Evolutionary conservation across 1,140 invertebrate species (phyloP), one percentile per base, ranked within the genome.

Genomic region (Phocides pigmalion): DNA sequence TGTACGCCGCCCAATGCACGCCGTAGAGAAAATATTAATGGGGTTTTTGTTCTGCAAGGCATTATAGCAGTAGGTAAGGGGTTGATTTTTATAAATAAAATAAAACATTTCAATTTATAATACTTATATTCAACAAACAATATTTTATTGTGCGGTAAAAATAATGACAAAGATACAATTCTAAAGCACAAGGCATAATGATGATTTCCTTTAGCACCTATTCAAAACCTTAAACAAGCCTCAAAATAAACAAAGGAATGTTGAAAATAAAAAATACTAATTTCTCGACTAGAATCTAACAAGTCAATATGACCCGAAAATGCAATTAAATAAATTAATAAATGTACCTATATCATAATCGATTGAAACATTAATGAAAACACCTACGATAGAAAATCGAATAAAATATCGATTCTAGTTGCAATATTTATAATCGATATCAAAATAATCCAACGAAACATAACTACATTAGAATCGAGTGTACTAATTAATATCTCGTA

Each of bases 201-300:
- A 39, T 39, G 11, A 35, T 12, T 35, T 14, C n/a, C 35, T 39
- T 39, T 39, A 39, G 35, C 35, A 39, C 35, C 35, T 39, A 32
- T 32, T 32, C 9, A 39, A 39, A 39, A 39, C 35, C 35, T n/a
- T n/a, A n/a, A 39, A 39, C 14, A 4, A 14, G n/a, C n/a, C 12
- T 14, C 1, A 39, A 39, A 39, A 5, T 3, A 39, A 14, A 39
- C 35, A 39, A 39, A 39, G 35, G 35, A 64, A 64, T 64, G 62
- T 47, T 20, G 41, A 28, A 64, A 44, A 62, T 22, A 51, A 39
- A 22, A 1, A 39, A 1, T 39, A n/a, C 2, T 39, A 9, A 39
- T n/a, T 39, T 39, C 35, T 35, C 32, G 32, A 35, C 32, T 35
- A 35, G 32, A 35, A 35, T 35, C 11, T 35, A 35, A 35, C 32